Conservation (phyloP, 2,888 invertebrate genomes). For the Trissolcus japonicus region DNA sequence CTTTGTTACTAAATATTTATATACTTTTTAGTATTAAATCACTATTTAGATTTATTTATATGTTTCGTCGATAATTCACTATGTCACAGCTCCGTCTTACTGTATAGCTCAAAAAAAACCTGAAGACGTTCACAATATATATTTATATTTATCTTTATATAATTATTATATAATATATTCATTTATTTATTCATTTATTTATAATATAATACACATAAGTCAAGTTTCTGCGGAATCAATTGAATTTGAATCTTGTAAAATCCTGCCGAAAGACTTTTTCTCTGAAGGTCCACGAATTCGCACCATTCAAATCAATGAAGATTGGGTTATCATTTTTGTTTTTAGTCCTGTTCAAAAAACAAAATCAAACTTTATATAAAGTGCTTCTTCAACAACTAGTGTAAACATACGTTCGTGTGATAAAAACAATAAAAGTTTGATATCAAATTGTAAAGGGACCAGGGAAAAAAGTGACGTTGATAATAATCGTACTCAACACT, state of each 20-base stretch:
- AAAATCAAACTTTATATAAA: slow-evolving; percentile 4
- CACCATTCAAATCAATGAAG: background rate
- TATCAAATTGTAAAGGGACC: slow-evolving; percentile 1
- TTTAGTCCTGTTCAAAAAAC: background rate
- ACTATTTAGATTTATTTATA: slow-evolving; percentile 65
- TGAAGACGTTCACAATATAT: slow-evolving; percentile 45
- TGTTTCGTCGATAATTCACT: slow-evolving; percentile 71
- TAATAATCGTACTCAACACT: slow-evolving; percentile 55
- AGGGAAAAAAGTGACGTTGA: slow-evolving; percentile 31
- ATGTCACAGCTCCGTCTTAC: slow-evolving; percentile 72
- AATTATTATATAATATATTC: slow-evolving; percentile 31
- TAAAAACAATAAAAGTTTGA: slow-evolving; percentile 6
- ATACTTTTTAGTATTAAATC: slow-evolving; percentile 68
- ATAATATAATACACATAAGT: slow-evolving; percentile 51
- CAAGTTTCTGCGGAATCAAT: slow-evolving; percentile 50
- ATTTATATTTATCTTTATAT: slow-evolving; percentile 26
- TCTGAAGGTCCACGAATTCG: slow-evolving; percentile 12
- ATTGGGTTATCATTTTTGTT: background rate
- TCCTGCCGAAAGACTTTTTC: slow-evolving; percentile 40
- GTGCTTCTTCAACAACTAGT: slow-evolving; percentile 33
- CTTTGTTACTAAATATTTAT: slow-evolving; percentile 71
- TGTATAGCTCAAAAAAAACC: slow-evolving; percentile 67
- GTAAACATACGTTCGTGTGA: slow-evolving; percentile 6
- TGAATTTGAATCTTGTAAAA: slow-evolving; percentile 41
- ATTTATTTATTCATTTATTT: slow-evolving; percentile 34